phyloP scores from a whole-genome alignment of 2,888 invertebrate species.

The Odontothrips loti region DNA sequence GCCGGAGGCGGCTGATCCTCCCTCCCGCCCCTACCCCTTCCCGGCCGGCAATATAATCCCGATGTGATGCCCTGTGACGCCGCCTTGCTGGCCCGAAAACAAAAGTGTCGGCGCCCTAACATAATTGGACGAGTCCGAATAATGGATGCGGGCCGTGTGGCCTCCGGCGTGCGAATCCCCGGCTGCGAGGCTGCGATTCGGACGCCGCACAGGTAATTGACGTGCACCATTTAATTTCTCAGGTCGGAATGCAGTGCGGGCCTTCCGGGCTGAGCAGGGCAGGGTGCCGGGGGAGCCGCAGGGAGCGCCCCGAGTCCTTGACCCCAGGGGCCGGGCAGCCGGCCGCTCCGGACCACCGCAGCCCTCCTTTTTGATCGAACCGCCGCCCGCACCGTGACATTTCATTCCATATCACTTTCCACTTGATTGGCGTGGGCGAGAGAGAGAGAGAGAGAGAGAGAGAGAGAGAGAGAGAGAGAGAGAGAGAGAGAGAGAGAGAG shows the following conservation, averaged over 20 bases:
- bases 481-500: too few species aligned
- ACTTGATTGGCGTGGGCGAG: neutral
- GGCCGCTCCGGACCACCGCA: neutral
- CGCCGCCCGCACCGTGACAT: neutral
- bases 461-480: too few species aligned
- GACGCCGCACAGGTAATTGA: neutral
- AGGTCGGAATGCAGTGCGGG: neutral
- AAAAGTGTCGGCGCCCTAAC: neutral
- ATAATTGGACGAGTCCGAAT: too few species aligned
- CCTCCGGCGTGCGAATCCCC: too few species aligned
- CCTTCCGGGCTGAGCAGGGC: too few species aligned
- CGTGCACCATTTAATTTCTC: neutral
- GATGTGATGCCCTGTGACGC: too few species aligned
- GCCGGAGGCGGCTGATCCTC: too few species aligned
- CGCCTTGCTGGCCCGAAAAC: too few species aligned
- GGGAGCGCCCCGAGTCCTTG: neutral
- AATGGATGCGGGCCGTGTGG: too few species aligned
- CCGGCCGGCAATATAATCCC: too few species aligned
- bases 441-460: neutral
- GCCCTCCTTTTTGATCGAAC: neutral
- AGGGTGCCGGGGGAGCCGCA: too few species aligned
- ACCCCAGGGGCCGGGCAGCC: neutral
- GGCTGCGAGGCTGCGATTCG: neutral
- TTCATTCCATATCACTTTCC: neutral
- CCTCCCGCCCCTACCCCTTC: too few species aligned